phyloP scores from a whole-genome alignment of 53 echinoderm and acorn worm species.

The Echinometra lucunter region DNA sequence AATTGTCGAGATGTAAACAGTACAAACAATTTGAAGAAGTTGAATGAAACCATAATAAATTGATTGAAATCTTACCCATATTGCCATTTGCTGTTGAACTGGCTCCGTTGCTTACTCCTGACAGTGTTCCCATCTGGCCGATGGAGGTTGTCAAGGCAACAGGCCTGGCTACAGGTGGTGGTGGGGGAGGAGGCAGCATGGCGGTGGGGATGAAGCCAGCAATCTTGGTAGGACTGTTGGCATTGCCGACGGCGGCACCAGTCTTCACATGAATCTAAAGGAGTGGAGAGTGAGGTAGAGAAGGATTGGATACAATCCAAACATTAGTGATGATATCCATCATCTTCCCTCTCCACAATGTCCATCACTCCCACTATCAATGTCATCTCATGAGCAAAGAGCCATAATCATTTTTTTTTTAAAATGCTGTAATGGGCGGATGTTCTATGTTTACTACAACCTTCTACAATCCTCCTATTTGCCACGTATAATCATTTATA shows the following conservation, averaged over 20 bases:
- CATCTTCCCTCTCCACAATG: neutral
- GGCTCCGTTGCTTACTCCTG: constrained; percentile 70
- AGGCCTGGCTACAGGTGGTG: constrained; percentile 94
- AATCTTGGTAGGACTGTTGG: constrained; percentile 89
- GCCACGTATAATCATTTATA: too few relatives aligned
- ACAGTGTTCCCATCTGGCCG: constrained; percentile 95
- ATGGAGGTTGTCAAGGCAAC: constrained; percentile 95
- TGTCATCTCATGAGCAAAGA: neutral
- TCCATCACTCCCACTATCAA: neutral
- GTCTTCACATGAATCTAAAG: constrained; percentile 68
- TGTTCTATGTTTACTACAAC: too few relatives aligned
- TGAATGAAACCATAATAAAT: too few relatives aligned
- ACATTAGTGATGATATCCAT: neutral
- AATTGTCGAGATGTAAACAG: too few relatives aligned
- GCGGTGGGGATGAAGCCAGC: constrained; percentile 99
- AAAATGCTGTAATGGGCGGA: too few relatives aligned
- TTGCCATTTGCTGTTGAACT: constrained; percentile 40
- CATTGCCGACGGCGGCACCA: constrained; percentile 74
- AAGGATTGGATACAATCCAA: too few relatives aligned
- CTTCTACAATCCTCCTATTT: too few relatives aligned
- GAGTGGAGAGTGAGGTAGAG: neutral
- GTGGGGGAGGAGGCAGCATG: constrained; percentile 99
- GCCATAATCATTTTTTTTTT: too few relatives aligned
- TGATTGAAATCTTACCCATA: constrained; percentile 46
- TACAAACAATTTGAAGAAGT: too few relatives aligned